Evolutionary conservation across 2,888 invertebrate genomes (phyloP).

Genomic region (Coelinius sp.): DNA sequence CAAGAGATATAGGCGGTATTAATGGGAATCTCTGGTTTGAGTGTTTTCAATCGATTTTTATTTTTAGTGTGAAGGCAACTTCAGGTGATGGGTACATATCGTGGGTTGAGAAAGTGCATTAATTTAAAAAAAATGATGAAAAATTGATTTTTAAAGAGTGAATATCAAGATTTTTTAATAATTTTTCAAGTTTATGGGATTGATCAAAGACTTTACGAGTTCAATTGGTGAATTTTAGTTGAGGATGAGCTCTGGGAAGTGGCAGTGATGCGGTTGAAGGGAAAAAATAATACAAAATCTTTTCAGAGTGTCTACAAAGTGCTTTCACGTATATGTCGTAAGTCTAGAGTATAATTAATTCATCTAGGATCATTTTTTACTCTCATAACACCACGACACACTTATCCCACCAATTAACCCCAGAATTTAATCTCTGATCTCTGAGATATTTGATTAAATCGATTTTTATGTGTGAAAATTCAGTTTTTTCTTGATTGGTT

Average conservation of each 20-base stretch:
- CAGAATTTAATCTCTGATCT: too few species aligned
- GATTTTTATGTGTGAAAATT: too few species aligned
- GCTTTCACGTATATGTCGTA: constrained; percentile 69
- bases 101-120: neutral
- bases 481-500: neutral
- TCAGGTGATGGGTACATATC: neutral
- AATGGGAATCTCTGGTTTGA: neutral
- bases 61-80: neutral
- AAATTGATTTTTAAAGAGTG: neutral
- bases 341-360: constrained; percentile 38
- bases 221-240: neutral
- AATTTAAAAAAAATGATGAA: neutral
- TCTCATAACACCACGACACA: too few species aligned
- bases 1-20: neutral
- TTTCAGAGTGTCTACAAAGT: constrained; percentile 68
- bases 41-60: neutral
- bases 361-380: neutral
- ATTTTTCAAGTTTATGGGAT: neutral
- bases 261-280: constrained; percentile 67
- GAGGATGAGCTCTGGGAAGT: constrained; percentile 42
- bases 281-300: constrained; percentile 67
- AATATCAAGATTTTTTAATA: neutral
- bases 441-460: too few species aligned
- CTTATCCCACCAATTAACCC: too few species aligned
- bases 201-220: neutral